Evolutionary conservation across 1,140 invertebrate species (phyloP), one percentile per base, ranked within the genome.

Genomic region (Branchinecta lynchi): DNA sequence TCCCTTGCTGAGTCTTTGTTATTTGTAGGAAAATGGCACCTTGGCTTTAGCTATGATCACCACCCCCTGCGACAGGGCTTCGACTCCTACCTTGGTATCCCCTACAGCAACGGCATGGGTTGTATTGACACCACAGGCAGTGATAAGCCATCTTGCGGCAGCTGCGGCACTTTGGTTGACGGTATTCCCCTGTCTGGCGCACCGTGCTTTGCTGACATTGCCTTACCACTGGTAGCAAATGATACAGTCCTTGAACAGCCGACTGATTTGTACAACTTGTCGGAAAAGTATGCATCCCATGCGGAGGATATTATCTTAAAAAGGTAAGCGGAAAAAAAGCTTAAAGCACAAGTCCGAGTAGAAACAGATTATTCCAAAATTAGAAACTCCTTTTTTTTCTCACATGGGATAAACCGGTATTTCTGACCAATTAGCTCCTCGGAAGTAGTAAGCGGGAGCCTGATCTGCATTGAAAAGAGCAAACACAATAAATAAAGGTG

Each of bases 51-150:
- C 45, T 20, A 21, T 43, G 68, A 69, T 7, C 70, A 72, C 60
- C 73, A 72, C 66, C 73, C 72, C 10, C 43, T 71, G 68, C 66
- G 71, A 44, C 66, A 70, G 20, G 73, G 73, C 8, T 74, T 74
- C 67, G 46, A 72, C n/a, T 51, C 43, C 3, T 74, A 74, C 51
- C 44, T 72, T 5, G 73, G 73, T 21, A 65, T 74, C n/a, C 73
- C 73, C 0, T 74, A 73, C 45, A 74, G 73, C 43, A 46, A 73
- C 10, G 73, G 72, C 68, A 74, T 74, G 73, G 73, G 73, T 9
- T 74, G 73, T 65, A 66, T 71, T 7, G 68, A 72, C 60, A 65
- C 21, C 8, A 71, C 71, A 43, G 73, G 72, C 10, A 43, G 44
- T 7, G 69, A 73, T 65, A 17, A 73, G 7, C 72, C 73, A 17